Conservation (phyloP, 2,797 vertebrate genomes). For the Scomberomorus guttatus region DNA sequence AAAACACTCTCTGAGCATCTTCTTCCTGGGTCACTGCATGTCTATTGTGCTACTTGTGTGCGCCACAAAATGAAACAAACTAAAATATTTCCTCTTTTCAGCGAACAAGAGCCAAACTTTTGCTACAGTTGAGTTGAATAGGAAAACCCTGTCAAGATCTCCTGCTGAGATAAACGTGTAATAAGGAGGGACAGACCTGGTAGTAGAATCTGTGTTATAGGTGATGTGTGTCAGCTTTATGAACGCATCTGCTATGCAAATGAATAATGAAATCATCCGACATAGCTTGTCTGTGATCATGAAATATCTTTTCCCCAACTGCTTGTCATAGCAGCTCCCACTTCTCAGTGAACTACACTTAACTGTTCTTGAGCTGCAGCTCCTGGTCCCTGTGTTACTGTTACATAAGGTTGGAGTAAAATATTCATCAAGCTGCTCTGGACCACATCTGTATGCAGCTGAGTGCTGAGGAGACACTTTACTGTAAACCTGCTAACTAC, state of each 20-base stretch:
- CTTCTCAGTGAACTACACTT: slow-evolving; percentile 58
- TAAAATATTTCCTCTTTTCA: slow-evolving; percentile 22
- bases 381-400: slow-evolving; percentile 62
- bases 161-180: slow-evolving; percentile 23
- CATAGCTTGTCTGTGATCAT: slow-evolving; percentile 63
- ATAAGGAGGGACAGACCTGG: slow-evolving; percentile 15
- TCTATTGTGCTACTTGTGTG: slow-evolving; percentile 51
- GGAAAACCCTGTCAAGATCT: slow-evolving; percentile 43
- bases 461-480: slow-evolving; percentile 82
- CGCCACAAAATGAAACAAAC: slow-evolving; percentile 52
- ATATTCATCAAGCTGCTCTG: slow-evolving; percentile 82
- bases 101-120: slow-evolving; percentile 30
- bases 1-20: slow-evolving; percentile 51
- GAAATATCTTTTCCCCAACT: slow-evolving; percentile 67
- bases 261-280: slow-evolving; percentile 76
- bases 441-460: slow-evolving; percentile 78
- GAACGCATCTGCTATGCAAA: slow-evolving; percentile 58
- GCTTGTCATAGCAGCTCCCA: slow-evolving; percentile 61
- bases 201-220: slow-evolving; percentile 27
- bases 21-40: slow-evolving; percentile 56
- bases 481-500: slow-evolving; percentile 74
- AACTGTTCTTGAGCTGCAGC: slow-evolving; percentile 66
- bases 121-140: slow-evolving; percentile 34
- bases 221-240: slow-evolving; percentile 44
- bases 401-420: slow-evolving; percentile 82